Conservation (phyloP, 2,113 vertebrate genomes). For the Ictalurus punctatus region DNA sequence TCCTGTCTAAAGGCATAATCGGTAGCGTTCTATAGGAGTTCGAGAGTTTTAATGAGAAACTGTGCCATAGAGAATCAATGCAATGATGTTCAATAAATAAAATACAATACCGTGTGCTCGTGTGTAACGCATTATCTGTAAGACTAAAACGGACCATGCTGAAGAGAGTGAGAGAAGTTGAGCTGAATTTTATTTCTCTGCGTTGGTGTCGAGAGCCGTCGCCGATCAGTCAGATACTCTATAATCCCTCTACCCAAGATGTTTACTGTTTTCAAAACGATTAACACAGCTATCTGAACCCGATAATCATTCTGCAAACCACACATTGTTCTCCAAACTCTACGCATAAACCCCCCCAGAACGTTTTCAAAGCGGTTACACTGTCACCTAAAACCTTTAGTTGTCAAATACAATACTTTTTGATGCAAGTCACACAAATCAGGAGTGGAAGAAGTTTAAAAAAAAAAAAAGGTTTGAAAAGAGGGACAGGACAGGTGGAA, state of each 20-base stretch:
- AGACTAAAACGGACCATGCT: too few relatives aligned
- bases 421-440: too few relatives aligned
- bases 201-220: not conserved
- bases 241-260: not conserved
- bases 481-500: not conserved
- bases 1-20: not conserved
- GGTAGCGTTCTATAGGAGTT: not conserved
- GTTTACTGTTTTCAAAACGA: not conserved
- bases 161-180: not conserved
- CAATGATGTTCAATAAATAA: not conserved
- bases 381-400: too few relatives aligned
- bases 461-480: not conserved
- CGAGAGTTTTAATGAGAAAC: not conserved
- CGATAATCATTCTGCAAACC: not conserved
- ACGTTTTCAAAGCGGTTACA: too few relatives aligned
- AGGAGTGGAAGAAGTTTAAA: not conserved
- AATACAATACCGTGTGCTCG: not conserved
- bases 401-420: too few relatives aligned
- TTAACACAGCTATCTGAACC: not conserved
- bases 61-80: not conserved
- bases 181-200: not conserved
- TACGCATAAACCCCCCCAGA: too few relatives aligned
- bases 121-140: not conserved
- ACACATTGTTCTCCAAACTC: too few relatives aligned
- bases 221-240: not conserved